Evolutionary conservation across 2,888 invertebrate species (phyloP).

Genomic region (Tridacna gigas): DNA sequence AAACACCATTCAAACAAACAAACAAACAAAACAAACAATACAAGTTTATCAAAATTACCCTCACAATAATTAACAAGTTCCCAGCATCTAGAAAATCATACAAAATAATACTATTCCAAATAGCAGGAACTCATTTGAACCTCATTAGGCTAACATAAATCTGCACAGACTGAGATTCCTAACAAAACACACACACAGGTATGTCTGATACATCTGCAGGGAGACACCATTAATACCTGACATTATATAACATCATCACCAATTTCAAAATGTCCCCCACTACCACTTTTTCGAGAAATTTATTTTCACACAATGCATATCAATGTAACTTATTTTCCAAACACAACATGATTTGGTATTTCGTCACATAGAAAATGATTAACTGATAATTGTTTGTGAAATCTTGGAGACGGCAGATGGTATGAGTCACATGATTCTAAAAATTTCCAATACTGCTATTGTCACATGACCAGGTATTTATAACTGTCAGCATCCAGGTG

Average conservation of each 20-base stretch:
- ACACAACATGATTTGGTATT: neutral
- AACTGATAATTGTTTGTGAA: slow-evolving; percentile 6
- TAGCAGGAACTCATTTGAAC: too few relatives aligned
- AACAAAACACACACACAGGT: too few relatives aligned
- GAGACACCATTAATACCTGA: too few relatives aligned
- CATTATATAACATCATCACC: neutral
- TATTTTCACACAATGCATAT: neutral
- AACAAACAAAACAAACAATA: too few relatives aligned
- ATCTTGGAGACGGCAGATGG: slow-evolving; percentile 36
- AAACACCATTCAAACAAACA: too few relatives aligned
- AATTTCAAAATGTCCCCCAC: neutral
- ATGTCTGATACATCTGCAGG: too few relatives aligned
- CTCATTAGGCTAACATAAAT: too few relatives aligned
- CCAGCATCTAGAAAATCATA: too few relatives aligned
- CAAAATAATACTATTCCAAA: too few relatives aligned
- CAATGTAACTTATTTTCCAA: neutral
- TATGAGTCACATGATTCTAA: slow-evolving; percentile 32
- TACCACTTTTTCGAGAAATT: neutral
- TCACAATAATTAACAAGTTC: too few relatives aligned
- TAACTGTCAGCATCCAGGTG: slow-evolving; percentile 19
- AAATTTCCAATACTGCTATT: slow-evolving; percentile 21
- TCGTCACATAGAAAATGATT: neutral
- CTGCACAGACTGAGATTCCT: too few relatives aligned
- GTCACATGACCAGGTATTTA: slow-evolving; percentile 27
- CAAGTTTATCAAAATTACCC: too few relatives aligned